Base-by-base conservation (phyloP, 2,113 vertebrate genomes). In the Apteryx owenii region DNA sequence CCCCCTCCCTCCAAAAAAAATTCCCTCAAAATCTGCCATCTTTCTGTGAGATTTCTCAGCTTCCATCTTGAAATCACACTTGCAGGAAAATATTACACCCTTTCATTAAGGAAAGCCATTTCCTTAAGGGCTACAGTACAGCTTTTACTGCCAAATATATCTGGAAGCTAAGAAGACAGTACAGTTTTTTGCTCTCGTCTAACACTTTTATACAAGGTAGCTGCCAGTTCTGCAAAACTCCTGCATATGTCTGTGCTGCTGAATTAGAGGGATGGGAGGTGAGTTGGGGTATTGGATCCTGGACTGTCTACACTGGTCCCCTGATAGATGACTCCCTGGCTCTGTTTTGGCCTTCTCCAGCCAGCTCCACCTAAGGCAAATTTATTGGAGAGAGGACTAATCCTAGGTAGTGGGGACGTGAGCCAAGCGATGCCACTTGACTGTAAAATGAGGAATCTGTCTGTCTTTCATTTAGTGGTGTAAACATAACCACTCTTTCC, bases 1-100 rank as follows among this genome's bases (percentile, higher is more conserved):
- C 12, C 40, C 12, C 6, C 0, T 72, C 56, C 0, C 1, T 28
- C 14, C 5, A 7, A 18, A 48, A 19, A 48, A 19, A 48, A 48
- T 48, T 18, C 10, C 12, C 6, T 13, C 12, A 9, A 65, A 15
- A 80, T 21, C 62, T 80, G 44, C 28, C 11, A 23, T 76, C 21
- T 95, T 93, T 61, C 69, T 62, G 46, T 21, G 31, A 81, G 7
- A 62, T 85, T 72, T 85, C 70, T 95, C 89, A 93, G 26, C 78
- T 93, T 93, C 62, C 53, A 92, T 88, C 71, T 77, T 91, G 75
- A 83, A 88, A 65, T 50, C 21, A n/a, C 75, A 54, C 95, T 70
- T 89, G 20, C 50, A 73, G 64, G 70, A 94, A 91, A 89, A 83
- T 77, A 42, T 0, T 0, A 68, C 64, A 53, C 19, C 62, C 22